Conservation (phyloP, 2,797 vertebrate species). For the Streptopelia turtur region DNA sequence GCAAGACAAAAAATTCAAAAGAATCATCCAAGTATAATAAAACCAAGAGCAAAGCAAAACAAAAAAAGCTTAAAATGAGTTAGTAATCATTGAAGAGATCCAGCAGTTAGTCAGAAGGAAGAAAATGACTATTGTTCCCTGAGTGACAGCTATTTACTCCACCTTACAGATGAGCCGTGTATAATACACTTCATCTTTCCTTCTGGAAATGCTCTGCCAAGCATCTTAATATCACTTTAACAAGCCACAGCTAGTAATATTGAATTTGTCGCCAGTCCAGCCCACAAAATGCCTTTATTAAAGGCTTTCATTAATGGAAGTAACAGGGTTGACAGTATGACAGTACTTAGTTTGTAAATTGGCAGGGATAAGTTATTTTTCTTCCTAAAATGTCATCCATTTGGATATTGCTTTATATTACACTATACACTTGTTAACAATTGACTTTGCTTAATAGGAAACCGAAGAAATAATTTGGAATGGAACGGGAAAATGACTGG, state of each 20-base stretch:
- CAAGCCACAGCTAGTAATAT: constrained; percentile 29
- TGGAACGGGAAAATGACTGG: not conserved
- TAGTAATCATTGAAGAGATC: not conserved
- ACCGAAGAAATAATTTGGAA: not conserved
- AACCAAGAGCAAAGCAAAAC: not conserved
- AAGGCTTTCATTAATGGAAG: constrained; percentile 35
- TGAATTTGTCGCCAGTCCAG: not conserved
- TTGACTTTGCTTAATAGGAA: not conserved
- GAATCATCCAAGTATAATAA: not conserved
- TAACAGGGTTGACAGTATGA: constrained; percentile 34
- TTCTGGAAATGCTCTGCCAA: constrained; percentile 36
- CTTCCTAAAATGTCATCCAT: constrained; percentile 9
- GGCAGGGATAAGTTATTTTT: constrained; percentile 28
- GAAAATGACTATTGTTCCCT: not conserved
- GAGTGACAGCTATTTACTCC: constrained; percentile 4
- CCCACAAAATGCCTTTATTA: constrained; percentile 19
- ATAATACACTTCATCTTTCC: constrained; percentile 2
- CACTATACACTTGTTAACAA: not conserved
- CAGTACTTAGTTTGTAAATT: constrained; percentile 13
- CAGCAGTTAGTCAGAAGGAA: not conserved
- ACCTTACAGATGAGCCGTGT: not conserved
- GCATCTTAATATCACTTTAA: constrained; percentile 14
- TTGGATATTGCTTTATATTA: not conserved
- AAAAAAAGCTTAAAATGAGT: not conserved
- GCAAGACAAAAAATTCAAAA: not conserved